Evolutionary conservation across 2,113 vertebrate species (phyloP).

Genomic region (Notarius quadriscutis): DNA sequence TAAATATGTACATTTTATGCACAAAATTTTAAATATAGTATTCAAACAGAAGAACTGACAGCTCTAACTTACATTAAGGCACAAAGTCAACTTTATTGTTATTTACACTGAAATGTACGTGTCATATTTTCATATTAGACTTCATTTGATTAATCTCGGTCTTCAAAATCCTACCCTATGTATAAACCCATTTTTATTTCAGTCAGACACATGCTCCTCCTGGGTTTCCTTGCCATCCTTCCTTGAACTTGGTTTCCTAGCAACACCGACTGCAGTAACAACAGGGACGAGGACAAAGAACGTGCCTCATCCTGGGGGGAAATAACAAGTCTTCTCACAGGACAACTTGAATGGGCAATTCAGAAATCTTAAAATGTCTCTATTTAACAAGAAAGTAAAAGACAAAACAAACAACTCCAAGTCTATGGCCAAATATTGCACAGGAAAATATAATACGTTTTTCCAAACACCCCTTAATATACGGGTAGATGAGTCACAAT

Average conservation of each 20-base stretch:
- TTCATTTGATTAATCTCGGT: background rate
- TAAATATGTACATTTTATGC: background rate
- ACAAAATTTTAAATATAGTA: background rate
- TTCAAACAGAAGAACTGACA: background rate
- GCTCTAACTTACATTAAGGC: background rate
- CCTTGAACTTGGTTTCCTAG: constrained; percentile 16
- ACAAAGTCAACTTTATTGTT: background rate
- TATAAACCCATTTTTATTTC: background rate
- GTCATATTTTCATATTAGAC: background rate
- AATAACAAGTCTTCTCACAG: background rate
- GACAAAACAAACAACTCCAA: background rate
- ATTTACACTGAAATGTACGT: background rate
- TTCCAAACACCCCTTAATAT: background rate
- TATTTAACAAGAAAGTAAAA: background rate
- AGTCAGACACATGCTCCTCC: background rate
- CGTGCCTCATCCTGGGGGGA: background rate
- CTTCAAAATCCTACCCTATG: background rate
- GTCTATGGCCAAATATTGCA: background rate
- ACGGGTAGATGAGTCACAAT: background rate
- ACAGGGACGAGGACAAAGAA: background rate
- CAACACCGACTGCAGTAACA: background rate
- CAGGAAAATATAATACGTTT: background rate
- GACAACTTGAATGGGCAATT: background rate
- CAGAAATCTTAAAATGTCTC: background rate
- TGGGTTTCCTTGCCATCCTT: background rate